Evolutionary conservation across 2,113 vertebrate species (phyloP).

Genomic region (Polyodon spathula): DNA sequence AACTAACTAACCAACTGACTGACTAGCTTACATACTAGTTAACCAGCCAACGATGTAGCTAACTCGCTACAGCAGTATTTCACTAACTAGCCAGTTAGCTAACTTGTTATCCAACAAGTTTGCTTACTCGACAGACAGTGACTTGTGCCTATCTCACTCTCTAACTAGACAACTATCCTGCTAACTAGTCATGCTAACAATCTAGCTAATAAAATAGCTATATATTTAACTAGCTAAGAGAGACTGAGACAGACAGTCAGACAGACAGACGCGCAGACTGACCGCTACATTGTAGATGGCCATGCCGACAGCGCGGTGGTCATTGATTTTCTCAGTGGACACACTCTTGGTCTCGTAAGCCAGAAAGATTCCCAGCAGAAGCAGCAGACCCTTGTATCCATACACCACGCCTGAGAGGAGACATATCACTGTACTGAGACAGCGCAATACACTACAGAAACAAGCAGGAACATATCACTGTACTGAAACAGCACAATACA

Average conservation of each 20-base stretch:
- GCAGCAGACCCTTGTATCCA: conserved; percentile 82
- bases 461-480: no score
- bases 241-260: conserved; percentile 10
- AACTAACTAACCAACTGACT: no score
- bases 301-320: conserved; percentile 84
- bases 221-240: conserved; percentile 20
- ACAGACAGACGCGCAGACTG: conserved; percentile 31
- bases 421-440: no score
- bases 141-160: conserved; percentile 24
- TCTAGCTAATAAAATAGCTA: conserved; percentile 26
- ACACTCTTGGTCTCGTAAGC: conserved; percentile 92
- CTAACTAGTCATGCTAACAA: conserved; percentile 13
- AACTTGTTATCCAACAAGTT: no score
- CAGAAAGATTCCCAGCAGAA: conserved; percentile 84
- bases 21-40: no score
- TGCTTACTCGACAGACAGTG: no score
- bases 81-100: no score
- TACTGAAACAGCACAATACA: background rate
- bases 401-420: conserved; percentile 75
- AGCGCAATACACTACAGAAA: background rate
- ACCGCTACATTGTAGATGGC: conserved; percentile 81
- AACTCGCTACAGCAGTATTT: no score
- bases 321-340: conserved; percentile 86
- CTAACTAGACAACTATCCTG: background rate
- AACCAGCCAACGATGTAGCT: no score